A percentile compares a stretch with the other conserved stretches of the same genome.
Conservation (phyloP, 2,888 invertebrate genomes). For the Eudasyphora cyanicolor region DNA sequence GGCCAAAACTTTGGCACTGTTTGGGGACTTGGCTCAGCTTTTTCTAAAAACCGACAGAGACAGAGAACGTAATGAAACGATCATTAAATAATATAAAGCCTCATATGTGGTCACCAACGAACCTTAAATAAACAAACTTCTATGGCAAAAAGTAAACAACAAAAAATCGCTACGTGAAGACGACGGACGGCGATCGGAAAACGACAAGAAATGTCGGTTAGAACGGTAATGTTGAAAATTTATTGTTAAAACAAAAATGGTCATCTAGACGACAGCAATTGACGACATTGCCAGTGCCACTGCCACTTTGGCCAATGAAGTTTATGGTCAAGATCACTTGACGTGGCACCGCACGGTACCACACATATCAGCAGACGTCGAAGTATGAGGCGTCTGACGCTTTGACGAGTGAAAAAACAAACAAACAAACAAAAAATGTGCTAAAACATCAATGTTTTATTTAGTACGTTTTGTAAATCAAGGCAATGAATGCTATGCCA, state of each 20-base stretch:
- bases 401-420: too few species aligned
- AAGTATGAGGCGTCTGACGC: conserved; percentile 26
- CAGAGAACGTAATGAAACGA: conserved; percentile 23
- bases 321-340: conserved; percentile 60
- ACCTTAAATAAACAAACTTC: conserved; percentile 46
- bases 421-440: conserved; percentile 44
- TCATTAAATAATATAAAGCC: conserved; percentile 64
- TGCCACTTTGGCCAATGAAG: conserved; percentile 22
- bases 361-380: background rate
- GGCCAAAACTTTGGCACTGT: conserved; percentile 47
- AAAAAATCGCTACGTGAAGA: conserved; percentile 22
- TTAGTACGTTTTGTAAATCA: conserved; percentile 15
- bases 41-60: too few species aligned
- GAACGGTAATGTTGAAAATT: conserved; percentile 48
- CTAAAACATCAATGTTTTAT: conserved; percentile 57
- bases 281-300: conserved; percentile 34
- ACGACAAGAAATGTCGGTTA: conserved; percentile 42
- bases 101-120: conserved; percentile 12
- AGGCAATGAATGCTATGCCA: background rate
- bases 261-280: conserved; percentile 56
- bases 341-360: background rate
- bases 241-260: conserved; percentile 61
- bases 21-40: conserved; percentile 40
- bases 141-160: background rate
- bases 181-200: conserved; percentile 7